A percentile compares a stretch with the other conserved stretches of the same genome.
These are phyloP conservation scores for Hippocampus comes DNA, from an alignment of 2,113 vertebrate genomes.

Conservation along the genomic window DNA sequence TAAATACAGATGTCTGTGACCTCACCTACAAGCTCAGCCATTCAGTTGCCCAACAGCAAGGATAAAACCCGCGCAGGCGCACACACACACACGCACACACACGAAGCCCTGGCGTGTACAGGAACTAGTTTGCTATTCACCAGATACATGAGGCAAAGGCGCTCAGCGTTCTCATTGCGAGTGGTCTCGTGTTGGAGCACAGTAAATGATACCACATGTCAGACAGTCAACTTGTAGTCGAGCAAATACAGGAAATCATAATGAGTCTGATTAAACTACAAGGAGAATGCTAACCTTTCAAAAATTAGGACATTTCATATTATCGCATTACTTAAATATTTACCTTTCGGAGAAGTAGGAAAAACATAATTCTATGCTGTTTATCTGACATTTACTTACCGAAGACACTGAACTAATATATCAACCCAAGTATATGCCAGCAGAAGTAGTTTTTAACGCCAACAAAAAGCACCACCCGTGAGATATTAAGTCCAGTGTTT, in stretches of 20 bases:
- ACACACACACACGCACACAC: too few relatives aligned
- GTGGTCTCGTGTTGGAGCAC: slow-evolving; percentile 21
- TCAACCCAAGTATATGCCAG: not conserved
- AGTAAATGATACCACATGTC: slow-evolving; percentile 47
- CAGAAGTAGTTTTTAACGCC: not conserved
- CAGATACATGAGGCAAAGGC: slow-evolving; percentile 19
- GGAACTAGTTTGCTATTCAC: slow-evolving; percentile 8
- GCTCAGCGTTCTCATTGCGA: not conserved
- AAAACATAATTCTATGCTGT: not conserved
- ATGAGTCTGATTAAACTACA: slow-evolving; percentile 52
- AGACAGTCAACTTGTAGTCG: slow-evolving; percentile 14
- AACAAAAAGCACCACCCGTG: not conserved
- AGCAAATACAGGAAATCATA: slow-evolving; percentile 29
- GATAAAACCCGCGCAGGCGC: slow-evolving; percentile 7
- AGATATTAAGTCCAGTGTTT: not conserved
- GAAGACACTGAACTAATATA: not conserved
- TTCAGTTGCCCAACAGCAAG: slow-evolving; percentile 46
- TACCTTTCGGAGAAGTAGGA: slow-evolving; percentile 35
- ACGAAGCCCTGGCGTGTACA: slow-evolving; percentile 5
- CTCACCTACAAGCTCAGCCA: slow-evolving; percentile 53
- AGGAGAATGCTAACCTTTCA: slow-evolving; percentile 32
- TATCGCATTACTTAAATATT: slow-evolving; percentile 42
- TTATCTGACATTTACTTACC: not conserved
- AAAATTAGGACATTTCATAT: slow-evolving; percentile 33
- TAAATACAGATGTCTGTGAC: slow-evolving; percentile 59